Conservation (phyloP, 2,113 vertebrate species). For the Percina caprodes region DNA sequence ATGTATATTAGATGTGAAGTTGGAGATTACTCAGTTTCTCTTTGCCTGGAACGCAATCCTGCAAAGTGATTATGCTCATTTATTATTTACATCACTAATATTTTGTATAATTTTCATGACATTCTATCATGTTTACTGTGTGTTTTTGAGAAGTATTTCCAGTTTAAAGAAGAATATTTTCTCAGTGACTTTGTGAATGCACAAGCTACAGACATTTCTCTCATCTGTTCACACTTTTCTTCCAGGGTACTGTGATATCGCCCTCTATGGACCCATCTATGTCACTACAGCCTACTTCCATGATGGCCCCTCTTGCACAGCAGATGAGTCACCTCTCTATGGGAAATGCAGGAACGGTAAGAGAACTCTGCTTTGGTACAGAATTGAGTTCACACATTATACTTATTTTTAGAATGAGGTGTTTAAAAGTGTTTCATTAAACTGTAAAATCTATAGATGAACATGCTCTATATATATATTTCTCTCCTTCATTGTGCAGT, state of each 20-base stretch:
- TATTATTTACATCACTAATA: not conserved
- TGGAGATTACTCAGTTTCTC: conserved; percentile 10
- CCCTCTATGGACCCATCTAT: conserved; percentile 98
- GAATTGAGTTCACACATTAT: not conserved
- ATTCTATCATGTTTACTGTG: not conserved
- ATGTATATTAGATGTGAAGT: conserved; percentile 18
- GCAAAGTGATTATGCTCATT: not conserved
- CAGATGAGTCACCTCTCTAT: conserved; percentile 98
- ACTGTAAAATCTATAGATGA: not conserved
- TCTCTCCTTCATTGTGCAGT: conserved; percentile 84
- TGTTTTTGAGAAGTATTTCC: not conserved
- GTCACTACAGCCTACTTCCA: conserved; percentile 96
- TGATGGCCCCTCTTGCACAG: conserved; percentile 95
- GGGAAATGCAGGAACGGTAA: conserved; percentile 92
- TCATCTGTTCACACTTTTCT: conserved; percentile 35
- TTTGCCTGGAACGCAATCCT: conserved; percentile 4
- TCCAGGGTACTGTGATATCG: conserved; percentile 95
- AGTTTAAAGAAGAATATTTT: not conserved
- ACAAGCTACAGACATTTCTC: not conserved
- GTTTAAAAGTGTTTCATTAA: not conserved
- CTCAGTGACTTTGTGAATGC: not conserved
- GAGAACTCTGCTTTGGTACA: conserved; percentile 47
- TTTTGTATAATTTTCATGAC: not conserved
- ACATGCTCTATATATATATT: not conserved
- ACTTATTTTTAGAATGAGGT: not conserved